Conservation (phyloP, 2,113 vertebrate genomes). For the Garra rufa region DNA sequence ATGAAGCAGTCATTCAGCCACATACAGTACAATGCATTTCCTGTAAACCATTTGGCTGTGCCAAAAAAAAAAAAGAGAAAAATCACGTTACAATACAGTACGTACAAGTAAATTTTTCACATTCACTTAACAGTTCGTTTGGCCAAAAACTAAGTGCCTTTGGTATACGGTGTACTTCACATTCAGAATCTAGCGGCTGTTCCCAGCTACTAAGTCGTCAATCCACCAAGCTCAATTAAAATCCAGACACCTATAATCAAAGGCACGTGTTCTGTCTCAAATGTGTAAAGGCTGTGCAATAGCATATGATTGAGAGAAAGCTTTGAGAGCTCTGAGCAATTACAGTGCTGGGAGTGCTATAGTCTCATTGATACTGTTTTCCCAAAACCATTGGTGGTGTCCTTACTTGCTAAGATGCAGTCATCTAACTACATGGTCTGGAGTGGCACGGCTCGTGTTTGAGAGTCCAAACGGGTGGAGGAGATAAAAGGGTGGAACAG, state of each 20-base stretch:
- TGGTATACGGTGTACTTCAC: slow-evolving; percentile 37
- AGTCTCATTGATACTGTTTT: slow-evolving; percentile 17
- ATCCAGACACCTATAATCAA: slow-evolving; percentile 46
- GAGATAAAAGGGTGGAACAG: neutral
- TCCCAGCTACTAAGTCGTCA: slow-evolving; percentile 21
- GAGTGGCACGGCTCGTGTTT: slow-evolving; percentile 26
- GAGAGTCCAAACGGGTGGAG: neutral
- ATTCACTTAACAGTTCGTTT: slow-evolving; percentile 47
- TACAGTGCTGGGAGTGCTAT: slow-evolving; percentile 41
- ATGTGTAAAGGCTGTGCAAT: slow-evolving; percentile 52
- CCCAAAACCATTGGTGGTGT: slow-evolving; percentile 8
- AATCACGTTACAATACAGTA: slow-evolving; percentile 45
- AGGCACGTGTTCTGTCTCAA: slow-evolving; percentile 58
- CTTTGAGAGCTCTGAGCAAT: slow-evolving; percentile 17
- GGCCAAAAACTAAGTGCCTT: slow-evolving; percentile 37
- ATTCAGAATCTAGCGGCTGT: slow-evolving; percentile 24
- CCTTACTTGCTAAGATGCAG: slow-evolving; percentile 36
- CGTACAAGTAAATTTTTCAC: slow-evolving; percentile 47
- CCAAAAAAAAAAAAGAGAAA: slow-evolving; percentile 4
- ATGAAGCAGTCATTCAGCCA: slow-evolving; percentile 33
- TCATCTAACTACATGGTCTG: slow-evolving; percentile 35
- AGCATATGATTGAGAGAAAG: slow-evolving; percentile 47
- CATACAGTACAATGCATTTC: slow-evolving; percentile 29
- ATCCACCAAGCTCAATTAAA: slow-evolving; percentile 20
- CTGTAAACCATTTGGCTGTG: slow-evolving; percentile 12